Percentiles rank a stretch among this genome's conserved stretches.
phyloP scores from a whole-genome alignment of 2,888 invertebrate genomes.

The Nephrotoma guestfalica region DNA sequence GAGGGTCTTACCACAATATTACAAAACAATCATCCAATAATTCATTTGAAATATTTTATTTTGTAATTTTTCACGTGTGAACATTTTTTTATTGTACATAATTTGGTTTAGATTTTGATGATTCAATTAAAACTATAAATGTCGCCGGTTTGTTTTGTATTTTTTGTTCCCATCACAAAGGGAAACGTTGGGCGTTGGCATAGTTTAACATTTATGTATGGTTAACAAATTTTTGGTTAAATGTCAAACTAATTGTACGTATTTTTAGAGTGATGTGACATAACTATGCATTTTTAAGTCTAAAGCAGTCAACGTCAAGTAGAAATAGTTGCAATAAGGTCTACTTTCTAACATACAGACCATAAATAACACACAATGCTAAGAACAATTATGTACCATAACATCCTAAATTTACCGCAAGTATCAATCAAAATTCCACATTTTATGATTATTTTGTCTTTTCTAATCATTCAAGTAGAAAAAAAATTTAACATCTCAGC shows the following conservation, averaged over 20 bases:
- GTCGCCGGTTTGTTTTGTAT: not conserved
- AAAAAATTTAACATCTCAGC: not conserved
- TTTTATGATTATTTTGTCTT: not conserved
- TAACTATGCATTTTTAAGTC: not conserved
- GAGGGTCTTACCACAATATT: not conserved
- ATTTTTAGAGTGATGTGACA: not conserved
- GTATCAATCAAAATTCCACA: not conserved
- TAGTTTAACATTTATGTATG: not conserved
- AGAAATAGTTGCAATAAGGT: too few relatives aligned
- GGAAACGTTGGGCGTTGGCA: not conserved
- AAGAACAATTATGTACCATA: not conserved
- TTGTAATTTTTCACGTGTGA: not conserved
- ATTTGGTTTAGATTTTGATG: not conserved
- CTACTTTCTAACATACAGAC: too few relatives aligned
- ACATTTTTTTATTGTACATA: not conserved
- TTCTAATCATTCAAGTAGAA: not conserved
- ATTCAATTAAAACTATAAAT: not conserved
- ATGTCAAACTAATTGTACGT: not conserved
- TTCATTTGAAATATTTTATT: not conserved
- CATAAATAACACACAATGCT: not conserved
- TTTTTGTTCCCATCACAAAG: not conserved
- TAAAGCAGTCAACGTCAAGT: too few relatives aligned
- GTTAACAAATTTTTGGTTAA: not conserved
- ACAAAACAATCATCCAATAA: not conserved
- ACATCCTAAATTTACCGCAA: not conserved